Evolutionary conservation across 2,797 vertebrate genomes (phyloP).

Genomic region (Scomberomorus guttatus): DNA sequence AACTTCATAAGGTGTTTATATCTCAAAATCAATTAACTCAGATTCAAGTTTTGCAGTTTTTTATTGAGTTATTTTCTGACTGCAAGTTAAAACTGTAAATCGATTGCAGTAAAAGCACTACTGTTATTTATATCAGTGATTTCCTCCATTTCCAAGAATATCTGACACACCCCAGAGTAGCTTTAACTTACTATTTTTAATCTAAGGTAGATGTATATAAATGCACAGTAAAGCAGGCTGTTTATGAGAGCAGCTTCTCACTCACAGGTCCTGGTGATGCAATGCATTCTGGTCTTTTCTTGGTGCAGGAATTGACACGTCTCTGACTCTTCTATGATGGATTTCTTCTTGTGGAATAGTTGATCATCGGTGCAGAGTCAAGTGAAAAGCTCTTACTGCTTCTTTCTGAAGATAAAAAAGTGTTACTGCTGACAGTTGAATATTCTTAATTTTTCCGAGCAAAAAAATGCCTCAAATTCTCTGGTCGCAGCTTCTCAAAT

Average conservation of each 20-base stretch:
- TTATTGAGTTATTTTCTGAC: neutral
- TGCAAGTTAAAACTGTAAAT: neutral
- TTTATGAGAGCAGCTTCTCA: neutral
- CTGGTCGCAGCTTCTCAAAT: too few relatives aligned
- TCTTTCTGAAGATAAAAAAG: neutral
- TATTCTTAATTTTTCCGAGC: neutral
- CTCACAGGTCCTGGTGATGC: neutral
- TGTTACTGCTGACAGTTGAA: neutral
- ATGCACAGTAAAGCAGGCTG: neutral
- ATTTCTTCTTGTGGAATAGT: neutral
- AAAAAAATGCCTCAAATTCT: too few relatives aligned
- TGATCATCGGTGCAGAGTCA: neutral
- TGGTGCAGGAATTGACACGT: neutral
- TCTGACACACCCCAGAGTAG: neutral
- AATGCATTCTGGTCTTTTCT: conserved; percentile 16
- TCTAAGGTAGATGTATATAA: neutral
- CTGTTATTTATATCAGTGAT: neutral
- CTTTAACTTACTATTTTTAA: neutral
- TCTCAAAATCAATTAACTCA: neutral
- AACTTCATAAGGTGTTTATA: too few relatives aligned
- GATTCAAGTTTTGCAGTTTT: neutral
- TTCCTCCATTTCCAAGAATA: neutral
- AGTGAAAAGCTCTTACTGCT: neutral
- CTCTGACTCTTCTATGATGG: neutral
- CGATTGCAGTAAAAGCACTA: neutral